Evolutionary conservation across 2,113 vertebrate species (phyloP).

Genomic region (Scalopus aquaticus): DNA sequence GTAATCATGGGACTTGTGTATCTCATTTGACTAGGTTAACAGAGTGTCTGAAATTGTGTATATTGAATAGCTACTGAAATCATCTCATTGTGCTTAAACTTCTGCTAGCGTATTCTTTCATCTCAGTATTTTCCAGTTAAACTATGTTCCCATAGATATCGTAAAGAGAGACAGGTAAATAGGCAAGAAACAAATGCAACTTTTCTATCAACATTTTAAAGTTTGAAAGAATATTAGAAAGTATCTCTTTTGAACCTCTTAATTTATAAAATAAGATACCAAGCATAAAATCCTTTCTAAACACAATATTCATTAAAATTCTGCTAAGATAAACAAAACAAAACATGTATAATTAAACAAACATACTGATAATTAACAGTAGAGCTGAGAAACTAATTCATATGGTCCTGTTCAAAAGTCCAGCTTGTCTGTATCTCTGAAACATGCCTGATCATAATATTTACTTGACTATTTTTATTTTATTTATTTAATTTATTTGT

Average conservation of each 20-base stretch:
- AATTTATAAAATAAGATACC: not conserved
- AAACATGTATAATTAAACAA: not conserved
- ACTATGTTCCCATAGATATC: not conserved
- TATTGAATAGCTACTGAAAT: conserved; percentile 39
- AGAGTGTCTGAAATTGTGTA: conserved; percentile 27
- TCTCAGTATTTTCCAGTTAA: conserved; percentile 40
- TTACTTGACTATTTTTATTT: not conserved
- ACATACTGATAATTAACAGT: not conserved
- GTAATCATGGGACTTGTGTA: conserved; percentile 16
- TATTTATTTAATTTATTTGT: too few relatives aligned
- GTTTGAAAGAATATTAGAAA: not conserved
- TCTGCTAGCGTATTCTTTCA: conserved; percentile 42
- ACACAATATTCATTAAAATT: not conserved
- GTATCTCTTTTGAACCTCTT: not conserved
- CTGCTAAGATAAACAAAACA: not conserved
- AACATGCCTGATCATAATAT: not conserved
- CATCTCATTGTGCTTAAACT: conserved; percentile 37
- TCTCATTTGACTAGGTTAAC: conserved; percentile 43
- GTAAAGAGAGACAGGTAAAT: conserved; percentile 4
- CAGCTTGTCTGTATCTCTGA: not conserved
- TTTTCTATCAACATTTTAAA: not conserved
- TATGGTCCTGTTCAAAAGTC: not conserved
- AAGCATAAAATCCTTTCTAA: not conserved
- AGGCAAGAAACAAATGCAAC: not conserved
- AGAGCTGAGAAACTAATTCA: not conserved